Evolutionary conservation across 2,113 vertebrate genomes (phyloP), one percentile per base, ranked within the genome.

Genomic region (Stegostoma tigrinum): DNA sequence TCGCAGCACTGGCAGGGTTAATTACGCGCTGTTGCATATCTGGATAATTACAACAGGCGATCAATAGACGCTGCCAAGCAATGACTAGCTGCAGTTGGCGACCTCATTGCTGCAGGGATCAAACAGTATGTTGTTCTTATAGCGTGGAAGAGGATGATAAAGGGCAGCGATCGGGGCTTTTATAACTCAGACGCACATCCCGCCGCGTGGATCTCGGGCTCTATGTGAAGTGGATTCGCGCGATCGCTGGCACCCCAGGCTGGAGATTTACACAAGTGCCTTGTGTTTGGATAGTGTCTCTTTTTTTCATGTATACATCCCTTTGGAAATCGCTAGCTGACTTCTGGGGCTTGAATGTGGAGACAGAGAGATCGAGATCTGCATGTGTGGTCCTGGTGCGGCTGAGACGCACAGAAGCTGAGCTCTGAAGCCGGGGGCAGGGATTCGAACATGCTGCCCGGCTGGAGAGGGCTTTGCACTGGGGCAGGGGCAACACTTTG

Each of bases 401-500:
- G 55, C 17, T 42, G 66, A 67, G 61, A 67, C 38, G 66, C 94
- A 72, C 66, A 48, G 93, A 48, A 95, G 42, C 67, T 72, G 67
- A 70, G 93, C 93, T 72, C 67, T 34, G 94, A 95, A 95, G 67
- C 94, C 45, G 68, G 70, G 95, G 55, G 48, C 48, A 48, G 55
- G 89, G 90, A 89, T 96, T 96, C 96, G 96, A 97, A 97, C 96
- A 98, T 98, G 98, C 98, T 98, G 97, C 97, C 98, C 96, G 97
- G 98, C 96, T 97, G 97, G 96, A 98, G 97, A 97, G 97, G 97
- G 96, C 97, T 98, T 96, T 98, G 97, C 96, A 97, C 98, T 97
- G 98, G 98, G 96, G 97, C 97, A 97, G 98, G 98, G 96, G 97
- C 98, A 96, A 97, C 98, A 96, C 97, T 98, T 96, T 98, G 98